Evolutionary conservation across 2,113 vertebrate genomes (phyloP).

Genomic region (Todiramphus chloris): DNA sequence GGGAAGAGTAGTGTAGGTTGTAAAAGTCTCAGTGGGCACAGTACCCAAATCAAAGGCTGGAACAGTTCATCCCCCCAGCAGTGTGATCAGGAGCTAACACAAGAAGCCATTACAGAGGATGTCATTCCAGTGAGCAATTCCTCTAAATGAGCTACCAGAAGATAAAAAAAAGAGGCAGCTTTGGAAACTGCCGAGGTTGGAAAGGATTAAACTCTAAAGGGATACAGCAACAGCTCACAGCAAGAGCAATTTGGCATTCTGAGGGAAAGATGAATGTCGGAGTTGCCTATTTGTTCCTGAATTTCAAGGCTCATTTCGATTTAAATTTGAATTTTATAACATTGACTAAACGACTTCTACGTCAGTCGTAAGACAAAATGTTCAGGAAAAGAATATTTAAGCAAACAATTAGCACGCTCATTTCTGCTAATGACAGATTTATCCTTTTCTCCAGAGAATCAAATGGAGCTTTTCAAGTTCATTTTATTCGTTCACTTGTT

Average conservation of each 20-base stretch:
- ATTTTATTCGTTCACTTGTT: slow-evolving; percentile 18
- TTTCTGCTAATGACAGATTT: slow-evolving; percentile 32
- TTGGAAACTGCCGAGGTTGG: neutral
- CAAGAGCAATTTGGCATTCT: slow-evolving; percentile 19
- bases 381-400: slow-evolving; percentile 56
- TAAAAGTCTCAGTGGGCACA: neutral
- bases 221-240: neutral
- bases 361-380: slow-evolving; percentile 13
- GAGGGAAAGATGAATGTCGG: slow-evolving; percentile 1
- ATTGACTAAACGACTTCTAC: slow-evolving; percentile 31
- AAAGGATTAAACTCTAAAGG: slow-evolving; percentile 27
- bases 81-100: neutral
- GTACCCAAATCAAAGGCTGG: neutral
- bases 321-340: slow-evolving; percentile 33
- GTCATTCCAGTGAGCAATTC: neutral
- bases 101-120: neutral
- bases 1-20: neutral
- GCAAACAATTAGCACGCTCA: slow-evolving; percentile 16
- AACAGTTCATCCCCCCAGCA: neutral
- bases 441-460: slow-evolving; percentile 18
- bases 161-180: neutral
- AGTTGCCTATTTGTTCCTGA: slow-evolving; percentile 2
- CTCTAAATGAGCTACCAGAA: neutral
- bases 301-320: slow-evolving; percentile 52
- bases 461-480: slow-evolving; percentile 30